A percentile compares a stretch with the other conserved stretches of the same genome.
These are phyloP conservation scores for Apis cerana DNA, from an alignment of 1,140 invertebrate genomes.

Conservation along the genomic window DNA sequence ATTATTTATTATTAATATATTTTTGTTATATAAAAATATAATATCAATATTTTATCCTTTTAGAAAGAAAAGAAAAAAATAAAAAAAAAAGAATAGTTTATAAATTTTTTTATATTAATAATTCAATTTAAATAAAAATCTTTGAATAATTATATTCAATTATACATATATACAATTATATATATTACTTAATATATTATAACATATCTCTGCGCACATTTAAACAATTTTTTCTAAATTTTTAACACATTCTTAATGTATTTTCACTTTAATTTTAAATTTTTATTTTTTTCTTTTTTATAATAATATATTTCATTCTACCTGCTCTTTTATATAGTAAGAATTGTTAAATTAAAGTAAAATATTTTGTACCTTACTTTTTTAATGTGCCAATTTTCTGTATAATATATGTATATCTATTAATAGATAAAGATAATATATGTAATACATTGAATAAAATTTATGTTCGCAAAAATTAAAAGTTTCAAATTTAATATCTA, in stretches of 20 bases:
- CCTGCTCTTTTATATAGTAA: not conserved
- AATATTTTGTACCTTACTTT: not conserved
- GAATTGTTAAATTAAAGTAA: not conserved
- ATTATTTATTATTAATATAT: conserved; percentile 18
- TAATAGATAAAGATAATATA: conserved; percentile 12
- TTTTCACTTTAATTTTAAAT: conserved; percentile 15
- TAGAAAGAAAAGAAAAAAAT: no score
- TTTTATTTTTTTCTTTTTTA: not conserved
- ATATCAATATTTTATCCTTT: no score
- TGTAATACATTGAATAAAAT: not conserved
- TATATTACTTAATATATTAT: not conserved
- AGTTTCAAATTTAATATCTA: not conserved
- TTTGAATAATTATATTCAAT: not conserved
- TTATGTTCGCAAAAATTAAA: not conserved
- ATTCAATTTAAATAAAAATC: not conserved
- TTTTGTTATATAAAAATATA: conserved; percentile 8
- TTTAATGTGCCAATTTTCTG: conserved; percentile 31
- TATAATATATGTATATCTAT: no score
- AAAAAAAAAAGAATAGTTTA: not conserved
- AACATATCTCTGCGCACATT: not conserved
- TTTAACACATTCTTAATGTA: no score
- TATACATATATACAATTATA: not conserved
- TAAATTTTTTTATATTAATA: not conserved
- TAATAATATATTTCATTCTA: not conserved
- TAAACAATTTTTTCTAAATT: not conserved